Evolutionary conservation across 2,113 vertebrate species (phyloP), one percentile per base, ranked within the genome.

Genomic region (Crocuta crocuta): DNA sequence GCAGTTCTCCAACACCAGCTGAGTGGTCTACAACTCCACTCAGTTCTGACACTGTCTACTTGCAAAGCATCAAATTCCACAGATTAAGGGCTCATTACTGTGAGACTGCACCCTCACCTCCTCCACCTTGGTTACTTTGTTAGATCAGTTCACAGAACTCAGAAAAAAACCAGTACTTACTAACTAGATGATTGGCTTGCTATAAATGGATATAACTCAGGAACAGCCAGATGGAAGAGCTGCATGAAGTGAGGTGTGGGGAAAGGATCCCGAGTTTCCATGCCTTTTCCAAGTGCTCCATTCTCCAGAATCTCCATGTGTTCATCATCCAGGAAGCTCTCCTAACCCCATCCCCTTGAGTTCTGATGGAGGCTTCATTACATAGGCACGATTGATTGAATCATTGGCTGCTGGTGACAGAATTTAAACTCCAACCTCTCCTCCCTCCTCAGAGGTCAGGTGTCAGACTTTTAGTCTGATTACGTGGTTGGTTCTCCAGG

Each of bases 241-340:
- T 11, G 0, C 2, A 5, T 0, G 33, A 19, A 43, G 31, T 5
- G 7, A 63, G 10, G 43, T 48, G 10, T 5, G 5, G 58, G 55
- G 15, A 61, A n/a, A 58, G 13, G 39, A 6, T 2, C 3, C 0
- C 2, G 83, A 58, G 28, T 31, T 13, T 43, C 16, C 35, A 7
- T 10, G 21, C 48, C 50, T 11, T 31, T 8, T 45, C 61, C 2
- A 21, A 10, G 55, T 0, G 17, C 2, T 1, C 17, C 21, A 45
- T 15, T 70, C 35, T 68, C 39, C 31, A 0, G 73, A 13, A 48
- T 61, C 21, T 80, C n/a, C 31, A 2, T 0, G 16, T 16, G 15
- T 31, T 70, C 50, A 68, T 9, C 15, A 16, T 80, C 71, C 71
- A 4, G 4, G 48, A 94, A 78, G 11, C 28, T 43, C 92, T 55